phyloP scores from a whole-genome alignment of 2,113 vertebrate species.

The Neogale vison region DNA sequence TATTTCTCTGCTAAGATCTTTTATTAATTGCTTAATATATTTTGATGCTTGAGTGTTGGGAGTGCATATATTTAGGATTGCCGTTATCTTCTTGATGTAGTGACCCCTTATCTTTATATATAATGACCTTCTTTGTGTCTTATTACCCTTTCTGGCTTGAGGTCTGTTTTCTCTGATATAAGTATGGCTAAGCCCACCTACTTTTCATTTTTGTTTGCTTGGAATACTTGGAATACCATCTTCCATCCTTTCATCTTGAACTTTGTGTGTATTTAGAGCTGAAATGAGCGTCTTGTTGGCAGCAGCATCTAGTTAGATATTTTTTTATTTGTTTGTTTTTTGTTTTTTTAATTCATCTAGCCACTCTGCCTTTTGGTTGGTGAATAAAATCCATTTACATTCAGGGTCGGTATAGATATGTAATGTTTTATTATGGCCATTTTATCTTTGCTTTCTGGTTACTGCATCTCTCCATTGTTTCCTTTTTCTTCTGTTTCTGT shows the following conservation, averaged over 20 bases:
- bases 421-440: neutral
- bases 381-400: neutral
- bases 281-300: neutral
- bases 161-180: neutral
- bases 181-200: neutral
- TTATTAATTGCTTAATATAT: neutral
- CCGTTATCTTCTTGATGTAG: neutral
- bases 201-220: neutral
- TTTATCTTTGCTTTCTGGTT: neutral
- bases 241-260: neutral
- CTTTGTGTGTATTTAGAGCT: neutral
- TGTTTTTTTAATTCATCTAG: neutral
- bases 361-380: neutral
- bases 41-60: neutral
- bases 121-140: neutral
- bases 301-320: neutral
- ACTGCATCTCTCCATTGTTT: neutral
- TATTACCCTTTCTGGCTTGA: neutral
- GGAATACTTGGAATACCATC: neutral
- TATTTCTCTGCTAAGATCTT: neutral
- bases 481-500: neutral
- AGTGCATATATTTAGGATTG: neutral
- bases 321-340: neutral
- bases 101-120: neutral
- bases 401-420: neutral